Base-by-base conservation (phyloP, 64 coral and sea anemone genomes). In the Trachythela sp. region DNA sequence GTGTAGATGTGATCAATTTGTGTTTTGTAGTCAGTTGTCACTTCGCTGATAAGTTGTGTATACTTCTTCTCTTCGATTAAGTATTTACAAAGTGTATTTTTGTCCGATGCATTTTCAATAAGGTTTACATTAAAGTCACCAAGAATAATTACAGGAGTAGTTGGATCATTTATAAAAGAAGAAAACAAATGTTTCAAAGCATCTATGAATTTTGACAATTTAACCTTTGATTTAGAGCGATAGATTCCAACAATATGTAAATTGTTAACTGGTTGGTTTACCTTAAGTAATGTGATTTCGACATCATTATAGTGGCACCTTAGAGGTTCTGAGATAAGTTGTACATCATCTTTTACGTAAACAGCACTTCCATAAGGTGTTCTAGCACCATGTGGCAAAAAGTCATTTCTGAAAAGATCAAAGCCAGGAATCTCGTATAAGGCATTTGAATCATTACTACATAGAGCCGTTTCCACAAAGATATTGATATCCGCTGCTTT, bases 121-220 rank as follows among this genome's bases (percentile, higher is more conserved):
- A 87, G 29, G 58, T 92, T 92, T 18, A 92, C 52, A 92, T 92
- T 92, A 40, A 92, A 87, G 49, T 92, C 85, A 32, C 90, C 90
- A 92, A 92, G 3, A 13, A 92, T 9, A 26, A 92, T 34, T 35
- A 18, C 75, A 33, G 50, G 70, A 84, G 50, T 83, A 84, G 36
- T 83, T 40, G 18, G 37, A 42, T 84, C 34, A 56, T 51, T 68
- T 33, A 85, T 67, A 11, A 64, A 3, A 32, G 59, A 14, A 59
- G 84, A 54, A 68, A 40, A 38, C 1, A 91, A 13, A 67, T 85
- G 83, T 68, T 60, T 86, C 24, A 91, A 18, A 17, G 89, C 56
- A 4, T 91, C 83, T 60, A 85, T 84, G 3, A 91, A 85, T 22
- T 27, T 54, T 85, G 48, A 51, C 22, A 85, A 17, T 20, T 10